A percentile compares a stretch with the other conserved stretches of the same genome.
These are phyloP conservation scores for Gouania willdenowi DNA, from an alignment of 2,797 vertebrate genomes.

Conservation along the genomic window DNA sequence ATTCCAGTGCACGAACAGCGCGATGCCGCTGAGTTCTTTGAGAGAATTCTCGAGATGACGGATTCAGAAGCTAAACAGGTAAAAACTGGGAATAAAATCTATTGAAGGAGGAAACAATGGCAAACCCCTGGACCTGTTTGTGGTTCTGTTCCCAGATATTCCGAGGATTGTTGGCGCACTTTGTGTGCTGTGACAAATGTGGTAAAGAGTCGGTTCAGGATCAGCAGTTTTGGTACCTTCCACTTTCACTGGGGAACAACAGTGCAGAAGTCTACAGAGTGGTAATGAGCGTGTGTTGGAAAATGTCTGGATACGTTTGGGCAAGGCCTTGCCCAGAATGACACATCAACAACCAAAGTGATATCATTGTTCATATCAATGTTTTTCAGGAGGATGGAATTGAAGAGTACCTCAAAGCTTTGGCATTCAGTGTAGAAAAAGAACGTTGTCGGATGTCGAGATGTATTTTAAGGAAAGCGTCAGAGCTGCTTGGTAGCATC, in stretches of 20 bases:
- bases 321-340: no score
- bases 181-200: constrained; percentile 20
- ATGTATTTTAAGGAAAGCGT: no score
- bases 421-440: constrained; percentile 31
- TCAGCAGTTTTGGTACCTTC: constrained; percentile 52
- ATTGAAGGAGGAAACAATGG: no score
- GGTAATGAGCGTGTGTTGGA: constrained; percentile 45
- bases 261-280: constrained; percentile 20
- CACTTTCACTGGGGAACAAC: constrained; percentile 37
- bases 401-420: constrained; percentile 21
- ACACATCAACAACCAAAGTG: no score
- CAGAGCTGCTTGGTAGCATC: no score
- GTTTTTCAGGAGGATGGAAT: constrained; percentile 35
- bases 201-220: fast-evolving
- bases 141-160: constrained; percentile 52
- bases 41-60: constrained; percentile 56
- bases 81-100: background rate
- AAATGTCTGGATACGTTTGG: no score
- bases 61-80: constrained; percentile 44
- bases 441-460: no score
- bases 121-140: background rate
- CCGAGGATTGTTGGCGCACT: constrained; percentile 40
- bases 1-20: constrained; percentile 46
- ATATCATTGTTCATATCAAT: background rate
- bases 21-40: constrained; percentile 69